These are phyloP conservation scores for Halictus quadricinctus DNA, from an alignment of 2,888 invertebrate species.

Conservation along the genomic window DNA sequence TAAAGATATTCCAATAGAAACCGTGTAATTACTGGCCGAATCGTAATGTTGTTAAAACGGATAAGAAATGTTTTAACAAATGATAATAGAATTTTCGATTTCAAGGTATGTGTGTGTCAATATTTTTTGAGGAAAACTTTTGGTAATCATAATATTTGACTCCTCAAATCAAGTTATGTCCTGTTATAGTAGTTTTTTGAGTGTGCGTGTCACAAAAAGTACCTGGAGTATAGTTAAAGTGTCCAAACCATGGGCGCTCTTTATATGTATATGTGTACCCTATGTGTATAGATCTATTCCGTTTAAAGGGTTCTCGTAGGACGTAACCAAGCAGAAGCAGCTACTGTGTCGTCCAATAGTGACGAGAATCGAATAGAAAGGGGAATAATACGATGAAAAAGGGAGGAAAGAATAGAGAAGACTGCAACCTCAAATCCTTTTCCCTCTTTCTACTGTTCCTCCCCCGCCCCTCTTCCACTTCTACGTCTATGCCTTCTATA, in stretches of 20 bases:
- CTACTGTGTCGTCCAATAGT: conserved; percentile 34
- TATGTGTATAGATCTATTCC: conserved; percentile 42
- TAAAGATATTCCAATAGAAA: not conserved
- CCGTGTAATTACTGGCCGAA: not conserved
- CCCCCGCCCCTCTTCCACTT: not conserved
- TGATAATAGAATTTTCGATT: no score
- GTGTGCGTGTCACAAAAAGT: not conserved
- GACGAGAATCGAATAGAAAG: conserved; percentile 30
- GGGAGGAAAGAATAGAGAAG: conserved; percentile 6
- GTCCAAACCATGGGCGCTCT: not conserved
- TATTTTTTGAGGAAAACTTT: not conserved
- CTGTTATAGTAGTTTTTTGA: not conserved
- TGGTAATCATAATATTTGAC: not conserved
- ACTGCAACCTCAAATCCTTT: conserved; percentile 29
- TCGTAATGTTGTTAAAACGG: not conserved
- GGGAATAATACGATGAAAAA: conserved; percentile 6
- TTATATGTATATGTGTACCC: not conserved
- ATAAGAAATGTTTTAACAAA: no score
- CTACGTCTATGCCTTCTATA: conserved; percentile 28
- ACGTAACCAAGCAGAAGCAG: conserved; percentile 37
- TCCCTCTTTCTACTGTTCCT: not conserved
- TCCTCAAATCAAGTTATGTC: not conserved
- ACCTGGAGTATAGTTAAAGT: not conserved
- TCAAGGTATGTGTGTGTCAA: no score
- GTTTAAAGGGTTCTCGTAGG: conserved; percentile 49